These are phyloP conservation scores for Hippocampus kuda DNA, from an alignment of 2,797 vertebrate species.

Conservation along the genomic window DNA sequence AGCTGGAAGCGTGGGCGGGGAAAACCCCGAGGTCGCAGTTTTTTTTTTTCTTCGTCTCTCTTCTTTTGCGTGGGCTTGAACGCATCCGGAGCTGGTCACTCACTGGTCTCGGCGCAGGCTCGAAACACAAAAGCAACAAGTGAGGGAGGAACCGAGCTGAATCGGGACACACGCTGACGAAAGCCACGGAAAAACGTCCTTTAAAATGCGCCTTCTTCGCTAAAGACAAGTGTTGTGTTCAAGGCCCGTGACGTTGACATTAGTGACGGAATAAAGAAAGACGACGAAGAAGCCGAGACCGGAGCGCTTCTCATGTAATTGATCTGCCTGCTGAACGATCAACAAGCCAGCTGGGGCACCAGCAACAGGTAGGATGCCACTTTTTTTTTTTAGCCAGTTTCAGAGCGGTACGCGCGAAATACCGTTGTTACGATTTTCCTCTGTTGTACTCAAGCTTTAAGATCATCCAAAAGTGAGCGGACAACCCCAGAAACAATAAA, in stretches of 20 bases:
- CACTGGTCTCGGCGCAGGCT: not conserved
- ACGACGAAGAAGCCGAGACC: not conserved
- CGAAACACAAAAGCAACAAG: not conserved
- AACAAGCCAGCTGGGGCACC: not conserved
- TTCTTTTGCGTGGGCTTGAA: slow-evolving; percentile 5
- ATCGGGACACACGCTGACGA: not conserved
- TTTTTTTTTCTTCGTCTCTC: too few relatives aligned
- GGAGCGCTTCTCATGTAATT: not conserved
- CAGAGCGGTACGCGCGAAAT: not conserved
- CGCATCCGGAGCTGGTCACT: slow-evolving; percentile 3
- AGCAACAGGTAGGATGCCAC: not conserved
- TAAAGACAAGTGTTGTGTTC: not conserved
- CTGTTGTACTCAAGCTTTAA: not conserved
- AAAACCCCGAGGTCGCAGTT: not conserved
- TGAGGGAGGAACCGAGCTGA: not conserved
- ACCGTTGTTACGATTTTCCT: too few relatives aligned
- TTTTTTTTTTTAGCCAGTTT: not conserved
- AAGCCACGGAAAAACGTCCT: not conserved
- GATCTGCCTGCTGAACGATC: not conserved
- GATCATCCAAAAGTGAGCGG: not conserved
- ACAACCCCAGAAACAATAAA: not conserved
- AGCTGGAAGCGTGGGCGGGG: not conserved
- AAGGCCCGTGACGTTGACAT: not conserved
- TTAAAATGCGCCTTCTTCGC: not conserved
- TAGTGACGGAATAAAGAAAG: not conserved